A percentile compares a stretch with the other conserved stretches of the same genome.
Evolutionary conservation across 2,113 vertebrate genomes (phyloP).

Genomic region (Vidua chalybeata): DNA sequence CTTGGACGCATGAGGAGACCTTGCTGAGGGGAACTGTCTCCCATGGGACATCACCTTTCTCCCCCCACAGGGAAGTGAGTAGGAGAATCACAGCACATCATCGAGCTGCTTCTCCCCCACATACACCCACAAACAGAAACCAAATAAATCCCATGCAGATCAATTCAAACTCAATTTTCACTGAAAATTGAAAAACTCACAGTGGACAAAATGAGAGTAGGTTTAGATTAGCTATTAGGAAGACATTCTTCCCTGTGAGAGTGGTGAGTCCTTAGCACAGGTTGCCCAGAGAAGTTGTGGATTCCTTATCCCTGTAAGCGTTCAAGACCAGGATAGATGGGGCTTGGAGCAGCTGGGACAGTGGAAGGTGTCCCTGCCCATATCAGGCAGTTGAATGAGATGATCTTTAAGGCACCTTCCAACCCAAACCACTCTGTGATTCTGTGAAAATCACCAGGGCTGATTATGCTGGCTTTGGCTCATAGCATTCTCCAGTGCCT

Average conservation of each 20-base stretch:
- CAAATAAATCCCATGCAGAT: background rate
- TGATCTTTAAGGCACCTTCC: background rate
- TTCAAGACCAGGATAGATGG: fast-evolving
- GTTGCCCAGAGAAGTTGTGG: background rate
- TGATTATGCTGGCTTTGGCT: background rate
- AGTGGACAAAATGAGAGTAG: background rate
- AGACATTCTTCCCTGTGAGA: background rate
- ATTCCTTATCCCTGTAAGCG: background rate
- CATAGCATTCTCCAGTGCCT: background rate
- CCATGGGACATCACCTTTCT: background rate
- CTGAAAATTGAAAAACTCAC: background rate
- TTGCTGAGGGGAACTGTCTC: background rate
- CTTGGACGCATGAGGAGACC: background rate
- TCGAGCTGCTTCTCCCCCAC: background rate
- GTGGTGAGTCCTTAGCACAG: background rate
- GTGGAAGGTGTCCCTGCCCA: background rate
- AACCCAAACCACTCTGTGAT: background rate
- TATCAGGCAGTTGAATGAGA: background rate
- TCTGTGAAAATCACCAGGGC: background rate
- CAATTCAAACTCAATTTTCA: background rate
- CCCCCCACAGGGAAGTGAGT: background rate
- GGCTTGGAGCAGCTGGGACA: background rate
- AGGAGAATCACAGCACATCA: background rate
- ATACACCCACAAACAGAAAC: background rate
- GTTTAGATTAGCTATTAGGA: background rate